Percentiles rank a stretch among this genome's conserved stretches.
Evolutionary conservation across 23 tunicate genomes (phyloP).

Genomic region (Trididemnum nubilum): DNA sequence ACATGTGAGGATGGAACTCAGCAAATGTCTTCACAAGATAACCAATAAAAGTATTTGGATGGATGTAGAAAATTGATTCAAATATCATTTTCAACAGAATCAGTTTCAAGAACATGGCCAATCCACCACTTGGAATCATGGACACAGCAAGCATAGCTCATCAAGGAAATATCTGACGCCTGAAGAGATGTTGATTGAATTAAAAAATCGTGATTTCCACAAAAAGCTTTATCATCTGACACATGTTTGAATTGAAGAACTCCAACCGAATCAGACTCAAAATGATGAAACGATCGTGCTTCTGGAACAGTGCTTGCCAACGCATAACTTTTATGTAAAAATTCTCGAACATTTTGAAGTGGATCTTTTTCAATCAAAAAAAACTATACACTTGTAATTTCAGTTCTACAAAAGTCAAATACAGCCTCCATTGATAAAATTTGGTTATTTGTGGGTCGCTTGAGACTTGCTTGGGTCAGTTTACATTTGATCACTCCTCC

Average conservation of each 20-base stretch:
- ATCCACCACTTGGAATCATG: too few species aligned
- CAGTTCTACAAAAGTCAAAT: too few species aligned
- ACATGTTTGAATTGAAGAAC: slow-evolving; percentile 7
- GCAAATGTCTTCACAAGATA: too few species aligned
- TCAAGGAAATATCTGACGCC: slow-evolving; percentile 11
- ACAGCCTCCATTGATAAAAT: too few species aligned
- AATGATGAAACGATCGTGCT: slow-evolving; percentile 15
- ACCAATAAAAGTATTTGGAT: too few species aligned
- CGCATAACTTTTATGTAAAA: neutral
- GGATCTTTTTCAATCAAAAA: too few species aligned
- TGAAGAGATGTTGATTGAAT: neutral
- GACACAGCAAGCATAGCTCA: slow-evolving; percentile 21
- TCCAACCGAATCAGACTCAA: slow-evolving; percentile 20
- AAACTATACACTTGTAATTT: too few species aligned
- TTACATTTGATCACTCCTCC: slow-evolving; percentile 21
- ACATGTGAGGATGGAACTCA: too few species aligned
- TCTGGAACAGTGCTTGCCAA: slow-evolving; percentile 19
- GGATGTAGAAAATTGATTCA: too few species aligned
- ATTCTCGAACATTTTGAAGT: neutral
- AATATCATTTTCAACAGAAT: too few species aligned
- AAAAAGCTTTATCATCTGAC: slow-evolving; percentile 20
- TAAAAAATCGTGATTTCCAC: slow-evolving; percentile 13
- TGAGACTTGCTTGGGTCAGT: slow-evolving; percentile 23
- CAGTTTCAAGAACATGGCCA: too few species aligned
- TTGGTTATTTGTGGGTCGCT: slow-evolving; percentile 6